Evolutionary conservation across 2,113 vertebrate species (phyloP).

Genomic region (Istiophorus platypterus): DNA sequence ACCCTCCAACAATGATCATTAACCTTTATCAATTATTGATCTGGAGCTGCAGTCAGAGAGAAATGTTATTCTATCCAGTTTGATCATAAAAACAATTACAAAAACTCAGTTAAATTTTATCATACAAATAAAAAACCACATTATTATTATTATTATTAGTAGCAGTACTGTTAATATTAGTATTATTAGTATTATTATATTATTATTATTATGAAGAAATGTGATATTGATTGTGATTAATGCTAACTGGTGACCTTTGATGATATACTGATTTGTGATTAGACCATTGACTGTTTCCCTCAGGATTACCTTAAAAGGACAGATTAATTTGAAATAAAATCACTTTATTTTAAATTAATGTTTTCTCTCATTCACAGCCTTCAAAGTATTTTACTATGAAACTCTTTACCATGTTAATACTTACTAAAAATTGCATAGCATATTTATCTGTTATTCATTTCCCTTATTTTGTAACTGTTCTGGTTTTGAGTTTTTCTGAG

Average conservation of each 20-base stretch:
- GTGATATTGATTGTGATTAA: not conserved
- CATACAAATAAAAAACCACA: not conserved
- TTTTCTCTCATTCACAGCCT: no score
- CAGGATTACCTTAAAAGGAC: not conserved
- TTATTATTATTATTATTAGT: no score
- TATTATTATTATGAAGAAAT: no score
- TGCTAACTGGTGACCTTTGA: not conserved
- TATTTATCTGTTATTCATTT: no score
- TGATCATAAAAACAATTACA: not conserved
- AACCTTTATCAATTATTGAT: conserved; percentile 44
- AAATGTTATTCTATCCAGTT: not conserved
- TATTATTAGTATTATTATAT: not conserved
- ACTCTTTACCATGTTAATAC: no score
- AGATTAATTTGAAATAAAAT: no score
- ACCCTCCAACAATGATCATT: conserved; percentile 1
- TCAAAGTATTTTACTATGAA: no score
- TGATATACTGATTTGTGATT: not conserved
- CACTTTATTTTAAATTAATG: no score
- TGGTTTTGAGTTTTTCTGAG: no score
- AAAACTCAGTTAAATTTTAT: not conserved
- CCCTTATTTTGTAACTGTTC: no score
- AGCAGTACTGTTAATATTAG: not conserved
- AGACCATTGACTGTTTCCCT: not conserved
- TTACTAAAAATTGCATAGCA: no score
- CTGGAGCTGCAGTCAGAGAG: not conserved